Conservation (phyloP, 2,888 invertebrate species). For the Neoscelio sp. region DNA sequence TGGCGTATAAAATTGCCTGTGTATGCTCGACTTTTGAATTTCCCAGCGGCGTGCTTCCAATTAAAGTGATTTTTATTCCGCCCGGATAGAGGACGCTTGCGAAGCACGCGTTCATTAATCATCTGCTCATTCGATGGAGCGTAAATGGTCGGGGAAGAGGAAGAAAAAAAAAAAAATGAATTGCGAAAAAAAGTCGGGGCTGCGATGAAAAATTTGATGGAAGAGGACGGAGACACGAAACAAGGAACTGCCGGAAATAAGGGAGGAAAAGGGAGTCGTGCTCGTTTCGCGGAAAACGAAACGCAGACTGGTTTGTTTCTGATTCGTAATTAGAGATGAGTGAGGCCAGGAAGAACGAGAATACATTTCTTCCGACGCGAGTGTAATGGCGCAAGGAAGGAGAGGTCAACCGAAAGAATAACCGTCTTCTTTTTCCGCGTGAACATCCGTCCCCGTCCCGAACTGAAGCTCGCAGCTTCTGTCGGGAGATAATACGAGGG, state of each 20-base stretch:
- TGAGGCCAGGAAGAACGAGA: slow-evolving; percentile 72
- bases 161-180: slow-evolving; percentile 22
- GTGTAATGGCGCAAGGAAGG: slow-evolving; percentile 73
- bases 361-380: slow-evolving; percentile 75
- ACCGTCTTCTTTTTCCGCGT: slow-evolving; percentile 66
- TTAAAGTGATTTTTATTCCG: slow-evolving; percentile 70
- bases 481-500: too few relatives aligned
- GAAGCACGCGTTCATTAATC: slow-evolving; percentile 73
- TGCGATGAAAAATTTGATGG: slow-evolving; percentile 30
- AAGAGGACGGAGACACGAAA: slow-evolving; percentile 68
- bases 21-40: slow-evolving; percentile 66
- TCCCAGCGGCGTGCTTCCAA: slow-evolving; percentile 67
- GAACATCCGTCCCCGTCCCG: slow-evolving; percentile 1
- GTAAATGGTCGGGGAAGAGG: slow-evolving; percentile 67
- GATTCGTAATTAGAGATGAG: slow-evolving; percentile 81
- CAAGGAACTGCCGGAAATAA: slow-evolving; percentile 64
- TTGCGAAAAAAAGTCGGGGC: slow-evolving; percentile 15
- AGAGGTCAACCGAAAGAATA: slow-evolving; percentile 74
- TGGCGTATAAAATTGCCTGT: slow-evolving; percentile 58
- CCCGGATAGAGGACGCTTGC: slow-evolving; percentile 42
- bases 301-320: slow-evolving; percentile 75
- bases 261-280: slow-evolving; percentile 19
- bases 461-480: slow-evolving; percentile 27
- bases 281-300: slow-evolving; percentile 55
- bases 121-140: slow-evolving; percentile 75